Base-by-base conservation (phyloP, 2,113 vertebrate species). In the Indicator maculatus region DNA sequence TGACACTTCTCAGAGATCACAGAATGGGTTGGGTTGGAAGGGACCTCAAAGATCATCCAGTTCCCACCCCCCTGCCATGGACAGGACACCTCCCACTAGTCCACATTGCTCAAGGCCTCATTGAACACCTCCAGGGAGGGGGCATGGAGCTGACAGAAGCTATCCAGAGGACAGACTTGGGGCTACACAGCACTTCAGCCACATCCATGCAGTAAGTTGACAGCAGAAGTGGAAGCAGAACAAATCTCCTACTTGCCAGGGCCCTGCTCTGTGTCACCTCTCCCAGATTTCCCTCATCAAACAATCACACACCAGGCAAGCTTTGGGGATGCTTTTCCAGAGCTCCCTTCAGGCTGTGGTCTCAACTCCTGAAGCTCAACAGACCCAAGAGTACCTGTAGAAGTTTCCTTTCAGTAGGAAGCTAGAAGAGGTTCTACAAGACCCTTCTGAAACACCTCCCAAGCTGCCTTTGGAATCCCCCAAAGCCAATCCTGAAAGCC, bases 321-420 rank as follows among this genome's bases (percentile, higher is more conserved):
- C 65, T 55, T 1, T 12, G 38, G 3, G 28, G 7, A 41, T 9
- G 45, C 36, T 5, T 2, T 58, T 60, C 3, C 79, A 65, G 56
- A 27, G 89, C 56, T 59, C 76, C 55, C 64, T 2, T 21, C 56
- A 28, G 65, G 67, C 45, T 26, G 27, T 2, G 31, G 73, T 2
- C 11, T 3, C 36, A 30, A 7, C 33, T 39, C 39, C 27, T 69
- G 8, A 39, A 77, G 38, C 30, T 39, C 27, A 10, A 36, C 31
- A 45, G 74, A 58, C 19, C 23, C 2, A 1, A 53, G 36, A 5
- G 9, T 1, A 16, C 3, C 1, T 0, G 0, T 26, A 9, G 13
- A 60, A 88, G 16, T 44, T 44, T 65, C 38, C 3, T 7, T 11
- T 12, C 55, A 8, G 1, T 1, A 44, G 23, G 2, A 3, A 2